These are phyloP conservation scores for Augochlora pura DNA, from an alignment of 1,140 invertebrate genomes.

Conservation along the genomic window DNA sequence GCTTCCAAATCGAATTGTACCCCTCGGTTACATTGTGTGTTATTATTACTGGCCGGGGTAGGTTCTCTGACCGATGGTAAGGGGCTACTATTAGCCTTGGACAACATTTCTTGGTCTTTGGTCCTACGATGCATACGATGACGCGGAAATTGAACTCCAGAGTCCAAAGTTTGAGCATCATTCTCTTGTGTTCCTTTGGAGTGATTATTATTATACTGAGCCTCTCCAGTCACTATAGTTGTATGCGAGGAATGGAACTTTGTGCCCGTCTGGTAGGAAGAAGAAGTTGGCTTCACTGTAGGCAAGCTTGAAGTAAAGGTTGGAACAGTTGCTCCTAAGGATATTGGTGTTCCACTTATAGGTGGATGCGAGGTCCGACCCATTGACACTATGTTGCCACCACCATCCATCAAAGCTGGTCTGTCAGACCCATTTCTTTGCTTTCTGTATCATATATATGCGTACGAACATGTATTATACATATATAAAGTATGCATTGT, in stretches of 20 bases:
- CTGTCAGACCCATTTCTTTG: constrained; percentile 75
- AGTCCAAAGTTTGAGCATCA: constrained; percentile 69
- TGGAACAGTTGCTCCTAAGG: constrained; percentile 64
- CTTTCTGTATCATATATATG: constrained; percentile 64
- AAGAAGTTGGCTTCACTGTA: constrained; percentile 71
- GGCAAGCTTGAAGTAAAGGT: constrained; percentile 71
- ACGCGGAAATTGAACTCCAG: constrained; percentile 73
- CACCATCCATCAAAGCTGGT: constrained; percentile 57
- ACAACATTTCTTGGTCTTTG: constrained; percentile 77
- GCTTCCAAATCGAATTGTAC: constrained; percentile 90
- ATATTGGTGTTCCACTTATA: constrained; percentile 66
- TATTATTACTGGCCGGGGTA: constrained; percentile 64
- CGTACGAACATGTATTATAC: background rate
- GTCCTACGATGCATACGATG: constrained; percentile 78
- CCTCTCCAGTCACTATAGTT: constrained; percentile 56
- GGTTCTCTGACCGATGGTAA: constrained; percentile 73
- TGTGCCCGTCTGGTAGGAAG: constrained; percentile 76
- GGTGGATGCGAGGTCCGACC: constrained; percentile 72
- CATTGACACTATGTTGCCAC: constrained; percentile 72
- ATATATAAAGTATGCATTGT: background rate
- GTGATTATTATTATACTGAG: constrained; percentile 67
- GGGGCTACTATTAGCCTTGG: constrained; percentile 68
- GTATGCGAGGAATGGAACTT: constrained; percentile 78
- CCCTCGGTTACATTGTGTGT: constrained; percentile 74
- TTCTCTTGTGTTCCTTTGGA: constrained; percentile 69